phyloP scores from a whole-genome alignment of 2,797 vertebrate species.

The Lithobates pipiens region DNA sequence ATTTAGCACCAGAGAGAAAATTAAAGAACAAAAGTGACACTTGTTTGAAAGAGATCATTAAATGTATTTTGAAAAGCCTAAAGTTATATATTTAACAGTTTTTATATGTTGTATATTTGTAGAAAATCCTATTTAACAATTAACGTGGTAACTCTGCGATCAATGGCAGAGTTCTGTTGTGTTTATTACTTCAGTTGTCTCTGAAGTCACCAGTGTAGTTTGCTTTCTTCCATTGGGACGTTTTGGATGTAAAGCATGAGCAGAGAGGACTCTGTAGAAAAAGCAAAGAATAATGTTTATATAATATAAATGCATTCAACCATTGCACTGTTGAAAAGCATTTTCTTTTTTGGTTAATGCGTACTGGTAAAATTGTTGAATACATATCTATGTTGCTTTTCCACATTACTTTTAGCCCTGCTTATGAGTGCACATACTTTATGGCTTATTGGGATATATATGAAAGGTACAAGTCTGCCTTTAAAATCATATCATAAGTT shows the following conservation, averaged over 20 bases:
- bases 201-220: conserved; percentile 81
- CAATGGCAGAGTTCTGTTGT: conserved; percentile 82
- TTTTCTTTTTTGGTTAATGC: conserved; percentile 75
- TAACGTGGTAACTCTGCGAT: conserved; percentile 86
- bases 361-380: conserved; percentile 81
- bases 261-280: conserved; percentile 77
- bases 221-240: conserved; percentile 77
- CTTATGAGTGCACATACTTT: conserved; percentile 40
- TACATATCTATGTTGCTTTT: conserved; percentile 80
- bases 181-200: conserved; percentile 89
- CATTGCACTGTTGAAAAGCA: conserved; percentile 79
- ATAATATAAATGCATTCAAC: conserved; percentile 83
- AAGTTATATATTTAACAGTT: conserved; percentile 99
- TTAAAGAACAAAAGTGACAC: conserved; percentile 80
- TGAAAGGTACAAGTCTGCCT: conserved; percentile 25
- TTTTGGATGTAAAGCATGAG: conserved; percentile 79
- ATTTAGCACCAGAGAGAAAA: conserved; percentile 81
- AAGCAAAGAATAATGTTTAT: conserved; percentile 76
- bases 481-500: not conserved
- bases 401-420: conserved; percentile 64
- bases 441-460: conserved; percentile 34
- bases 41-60: conserved; percentile 92
- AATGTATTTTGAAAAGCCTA: conserved; percentile 99
- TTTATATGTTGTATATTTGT: conserved; percentile 99
- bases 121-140: conserved; percentile 98